Percentiles rank a stretch among this genome's conserved stretches.
These are phyloP conservation scores for Platysternon megacephalum DNA, from an alignment of 2,113 vertebrate species.

Conservation along the genomic window DNA sequence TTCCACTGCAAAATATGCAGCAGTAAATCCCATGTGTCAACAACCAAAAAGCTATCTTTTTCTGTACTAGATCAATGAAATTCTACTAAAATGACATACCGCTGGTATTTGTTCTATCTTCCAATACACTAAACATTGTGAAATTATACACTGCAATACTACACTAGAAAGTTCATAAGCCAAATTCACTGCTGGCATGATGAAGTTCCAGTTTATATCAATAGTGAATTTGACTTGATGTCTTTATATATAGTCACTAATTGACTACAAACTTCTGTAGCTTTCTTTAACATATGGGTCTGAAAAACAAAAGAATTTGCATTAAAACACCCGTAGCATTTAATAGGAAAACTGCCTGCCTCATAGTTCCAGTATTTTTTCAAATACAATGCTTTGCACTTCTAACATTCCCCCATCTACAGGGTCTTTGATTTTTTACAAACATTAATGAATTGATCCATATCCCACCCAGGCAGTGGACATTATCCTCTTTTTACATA, in stretches of 20 bases:
- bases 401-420: too few species aligned
- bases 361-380: too few species aligned
- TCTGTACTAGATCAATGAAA: not conserved
- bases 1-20: accelerated
- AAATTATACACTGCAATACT: accelerated
- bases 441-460: not conserved
- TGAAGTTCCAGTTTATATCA: accelerated
- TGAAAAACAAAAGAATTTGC: accelerated
- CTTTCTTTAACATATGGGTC: not conserved
- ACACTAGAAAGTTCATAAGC: accelerated
- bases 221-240: accelerated
- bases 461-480: not conserved
- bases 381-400: not conserved
- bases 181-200: accelerated
- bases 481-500: not conserved
- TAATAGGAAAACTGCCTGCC: not conserved
- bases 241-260: not conserved
- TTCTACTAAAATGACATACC: accelerated
- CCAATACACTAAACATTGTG: accelerated
- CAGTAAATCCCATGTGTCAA: not conserved
- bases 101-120: accelerated
- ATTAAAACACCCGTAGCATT: not conserved
- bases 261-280: not conserved
- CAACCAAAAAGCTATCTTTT: not conserved
- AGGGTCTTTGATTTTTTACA: not conserved